Conservation (phyloP, 2,888 invertebrate genomes). For the Cheilosia scutellata region DNA sequence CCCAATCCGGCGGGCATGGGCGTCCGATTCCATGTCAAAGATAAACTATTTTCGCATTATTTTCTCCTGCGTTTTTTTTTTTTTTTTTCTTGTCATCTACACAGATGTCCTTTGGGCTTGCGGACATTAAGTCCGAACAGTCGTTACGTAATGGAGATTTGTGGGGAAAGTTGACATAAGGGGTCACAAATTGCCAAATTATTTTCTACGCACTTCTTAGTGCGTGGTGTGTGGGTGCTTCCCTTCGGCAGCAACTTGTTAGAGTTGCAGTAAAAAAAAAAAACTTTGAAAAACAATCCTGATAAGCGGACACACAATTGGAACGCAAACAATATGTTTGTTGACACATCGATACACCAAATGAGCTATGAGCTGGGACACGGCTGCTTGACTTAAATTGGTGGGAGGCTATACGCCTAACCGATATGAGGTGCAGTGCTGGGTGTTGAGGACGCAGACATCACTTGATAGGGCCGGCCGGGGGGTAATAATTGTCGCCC, state of each 20-base stretch:
- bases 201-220: constrained; percentile 58
- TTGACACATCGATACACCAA: constrained; percentile 48
- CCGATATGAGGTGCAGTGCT: constrained; percentile 57
- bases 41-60: constrained; percentile 76
- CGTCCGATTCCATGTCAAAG: constrained; percentile 72
- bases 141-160: constrained; percentile 74
- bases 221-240: constrained; percentile 2
- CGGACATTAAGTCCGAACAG: constrained; percentile 60
- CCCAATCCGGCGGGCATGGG: constrained; percentile 10
- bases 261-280: constrained; percentile 28
- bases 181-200: constrained; percentile 75
- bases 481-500: constrained; percentile 62
- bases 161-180: constrained; percentile 72
- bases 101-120: constrained; percentile 65
- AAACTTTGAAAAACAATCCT: constrained; percentile 36
- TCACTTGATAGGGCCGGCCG: constrained; percentile 44
- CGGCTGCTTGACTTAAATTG: constrained; percentile 16
- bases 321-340: constrained; percentile 71
- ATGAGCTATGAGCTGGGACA: constrained; percentile 25
- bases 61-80: constrained; percentile 37
- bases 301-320: constrained; percentile 58
- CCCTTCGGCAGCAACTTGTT: constrained; percentile 65
- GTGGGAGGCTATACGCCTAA: constrained; percentile 66
- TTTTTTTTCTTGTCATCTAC: constrained; percentile 46
- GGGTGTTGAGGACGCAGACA: constrained; percentile 41